A percentile compares a stretch with the other conserved stretches of the same genome.
Evolutionary conservation across 2,888 invertebrate genomes (phyloP).

Genomic region (Catonia carolina): DNA sequence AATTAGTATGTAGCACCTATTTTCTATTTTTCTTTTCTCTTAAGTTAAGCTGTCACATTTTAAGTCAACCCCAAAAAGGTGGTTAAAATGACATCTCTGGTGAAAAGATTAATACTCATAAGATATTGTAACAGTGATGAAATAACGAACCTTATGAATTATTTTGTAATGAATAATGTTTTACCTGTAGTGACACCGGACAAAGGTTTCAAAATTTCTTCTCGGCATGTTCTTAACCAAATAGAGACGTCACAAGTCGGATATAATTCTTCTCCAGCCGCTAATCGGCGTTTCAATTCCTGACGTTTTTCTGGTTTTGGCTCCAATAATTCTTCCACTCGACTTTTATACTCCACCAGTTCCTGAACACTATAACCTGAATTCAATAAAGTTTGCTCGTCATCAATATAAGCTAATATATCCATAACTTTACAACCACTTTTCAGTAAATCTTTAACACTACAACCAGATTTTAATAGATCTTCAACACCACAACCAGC

Average conservation of each 20-base stretch:
- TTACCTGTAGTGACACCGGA: slow-evolving; percentile 55
- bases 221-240: slow-evolving; percentile 73
- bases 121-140: no score
- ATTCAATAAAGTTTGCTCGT: background rate
- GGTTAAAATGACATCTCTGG: no score
- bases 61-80: no score
- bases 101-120: no score
- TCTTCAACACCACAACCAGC: background rate
- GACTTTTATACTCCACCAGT: background rate
- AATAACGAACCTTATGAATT: no score
- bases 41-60: no score
- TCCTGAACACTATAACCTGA: background rate
- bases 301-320: background rate
- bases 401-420: no score
- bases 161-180: no score
- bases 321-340: background rate
- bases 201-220: slow-evolving; percentile 66
- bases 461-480: background rate
- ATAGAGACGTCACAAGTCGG: slow-evolving; percentile 65
- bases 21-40: no score
- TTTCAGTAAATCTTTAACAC: background rate
- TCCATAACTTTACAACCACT: no score
- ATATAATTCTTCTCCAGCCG: slow-evolving; percentile 1
- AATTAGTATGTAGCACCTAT: no score
- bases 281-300: background rate